phyloP scores from a whole-genome alignment of 2,113 vertebrate genomes.

The Corythaixoides concolor region DNA sequence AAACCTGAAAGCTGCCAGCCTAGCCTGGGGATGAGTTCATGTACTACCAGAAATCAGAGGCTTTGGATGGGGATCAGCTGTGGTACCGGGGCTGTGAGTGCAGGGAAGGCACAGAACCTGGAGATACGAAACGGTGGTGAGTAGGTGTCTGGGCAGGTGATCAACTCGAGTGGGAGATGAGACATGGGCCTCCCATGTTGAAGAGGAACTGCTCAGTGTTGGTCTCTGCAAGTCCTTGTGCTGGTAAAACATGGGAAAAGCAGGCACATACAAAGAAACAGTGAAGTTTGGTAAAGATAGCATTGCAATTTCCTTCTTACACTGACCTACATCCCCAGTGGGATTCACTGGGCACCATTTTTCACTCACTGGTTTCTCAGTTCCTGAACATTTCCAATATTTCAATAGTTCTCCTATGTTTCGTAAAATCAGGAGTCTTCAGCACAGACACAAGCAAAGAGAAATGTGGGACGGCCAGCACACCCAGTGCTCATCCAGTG shows the following conservation, averaged over 20 bases:
- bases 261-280: neutral
- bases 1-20: neutral
- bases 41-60: neutral
- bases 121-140: neutral
- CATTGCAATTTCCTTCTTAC: neutral
- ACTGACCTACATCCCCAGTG: neutral
- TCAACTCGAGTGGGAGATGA: neutral
- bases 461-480: neutral
- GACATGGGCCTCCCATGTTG: neutral
- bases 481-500: neutral
- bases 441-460: neutral
- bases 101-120: neutral
- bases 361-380: neutral
- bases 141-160: neutral
- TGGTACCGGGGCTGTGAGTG: neutral
- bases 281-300: neutral
- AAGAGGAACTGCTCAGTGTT: neutral
- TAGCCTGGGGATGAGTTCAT: neutral
- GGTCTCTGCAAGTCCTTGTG: neutral
- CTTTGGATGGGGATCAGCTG: neutral
- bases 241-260: neutral
- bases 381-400: neutral
- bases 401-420: neutral
- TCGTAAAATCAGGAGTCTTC: neutral
- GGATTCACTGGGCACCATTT: neutral